A percentile compares a stretch with the other conserved stretches of the same genome.
These are phyloP conservation scores for Willowsia nigromaculata DNA, from an alignment of 2,888 invertebrate species.

Conservation along the genomic window DNA sequence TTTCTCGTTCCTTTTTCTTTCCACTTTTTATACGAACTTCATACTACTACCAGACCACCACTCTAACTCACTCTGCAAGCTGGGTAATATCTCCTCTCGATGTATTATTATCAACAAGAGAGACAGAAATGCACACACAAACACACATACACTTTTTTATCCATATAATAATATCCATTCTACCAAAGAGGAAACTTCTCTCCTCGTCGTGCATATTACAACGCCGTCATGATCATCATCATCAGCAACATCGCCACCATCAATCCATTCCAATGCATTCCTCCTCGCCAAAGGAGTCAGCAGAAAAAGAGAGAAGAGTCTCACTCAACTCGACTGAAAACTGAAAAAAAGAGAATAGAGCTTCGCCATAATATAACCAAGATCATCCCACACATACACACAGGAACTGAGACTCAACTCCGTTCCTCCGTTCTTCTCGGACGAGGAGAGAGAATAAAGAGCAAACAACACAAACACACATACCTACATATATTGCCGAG, in stretches of 20 bases:
- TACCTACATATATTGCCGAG: neutral
- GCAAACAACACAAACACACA: neutral
- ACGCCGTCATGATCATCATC: constrained; percentile 13
- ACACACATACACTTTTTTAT: neutral
- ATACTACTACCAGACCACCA: neutral
- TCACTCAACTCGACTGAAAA: neutral
- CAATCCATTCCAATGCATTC: constrained; percentile 36
- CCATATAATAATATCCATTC: neutral
- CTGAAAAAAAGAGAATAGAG: constrained; percentile 11
- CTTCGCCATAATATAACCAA: neutral
- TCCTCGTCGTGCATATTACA: neutral
- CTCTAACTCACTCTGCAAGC: neutral
- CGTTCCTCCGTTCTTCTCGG: neutral
- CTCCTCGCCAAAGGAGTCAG: neutral
- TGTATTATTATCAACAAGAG: neutral
- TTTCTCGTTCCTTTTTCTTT: neutral
- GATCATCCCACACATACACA: constrained; percentile 3
- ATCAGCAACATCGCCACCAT: neutral
- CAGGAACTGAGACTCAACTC: constrained; percentile 1
- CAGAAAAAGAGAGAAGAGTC: neutral
- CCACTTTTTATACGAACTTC: neutral
- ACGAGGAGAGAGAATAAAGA: neutral
- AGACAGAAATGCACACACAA: constrained; percentile 3
- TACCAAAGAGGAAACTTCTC: neutral
- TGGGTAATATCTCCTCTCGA: neutral